Evolutionary conservation across 2,113 vertebrate species (phyloP), one percentile per base, ranked within the genome.

Genomic region (Lathamus discolor): DNA sequence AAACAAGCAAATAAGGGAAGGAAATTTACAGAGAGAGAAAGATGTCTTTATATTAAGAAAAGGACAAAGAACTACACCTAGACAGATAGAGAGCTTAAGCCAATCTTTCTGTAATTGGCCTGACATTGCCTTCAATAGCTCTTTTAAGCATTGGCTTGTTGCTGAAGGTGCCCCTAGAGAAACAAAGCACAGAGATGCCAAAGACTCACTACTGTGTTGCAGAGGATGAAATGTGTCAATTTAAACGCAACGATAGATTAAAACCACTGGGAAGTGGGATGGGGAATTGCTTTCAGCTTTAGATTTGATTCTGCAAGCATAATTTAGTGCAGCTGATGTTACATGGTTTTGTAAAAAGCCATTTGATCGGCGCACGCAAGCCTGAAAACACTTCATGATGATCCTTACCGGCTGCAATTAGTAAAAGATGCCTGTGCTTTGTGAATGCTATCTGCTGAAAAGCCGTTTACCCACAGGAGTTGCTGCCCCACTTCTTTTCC

Each of bases 271-370:
- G 66, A 95, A 96, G 91, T 54, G 44, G 70, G 77, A 24, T 24
- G 63, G 66, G 63, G 80, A 95, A 96, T 93, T 91, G 83, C 95
- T 94, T 96, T 96, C 92, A 96, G 88, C 86, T 89, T 96, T 33
- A 82, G 52, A 24, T 57, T 82, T 69, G 57, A 79, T 88, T 88
- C 83, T 91, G 81, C 74, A 84, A 88, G 88, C 70, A 76, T 95
- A 97, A 96, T 95, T 96, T 80, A 93, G 63, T 74, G 91, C 96
- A 95, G 92, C 83, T 91, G 86, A 94, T 76, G 81, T 85, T 77
- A 91, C 91, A 93, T 2, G 74, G 67, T 79, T 94, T 63, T 87
- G 77, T 49, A 69, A 57, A 78, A 95, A 91, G 90, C 90, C 0
- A 0, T 31, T 86, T 13, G 29, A 91, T 76, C 0, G 3, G 90